Base-by-base conservation (phyloP, 2,888 invertebrate genomes). In the Trilocha varians region DNA sequence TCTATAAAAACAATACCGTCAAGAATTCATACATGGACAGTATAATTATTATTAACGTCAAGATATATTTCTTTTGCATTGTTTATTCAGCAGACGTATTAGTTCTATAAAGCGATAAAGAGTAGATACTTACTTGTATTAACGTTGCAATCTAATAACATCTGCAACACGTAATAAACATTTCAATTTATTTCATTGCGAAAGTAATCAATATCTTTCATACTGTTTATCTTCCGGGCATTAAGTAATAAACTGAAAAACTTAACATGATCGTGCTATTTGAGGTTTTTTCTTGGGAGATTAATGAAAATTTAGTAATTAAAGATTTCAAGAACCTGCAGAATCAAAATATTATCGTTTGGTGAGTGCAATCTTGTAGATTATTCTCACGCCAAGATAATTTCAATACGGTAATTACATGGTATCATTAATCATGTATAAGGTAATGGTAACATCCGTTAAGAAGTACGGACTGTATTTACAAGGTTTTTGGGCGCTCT, bases 381-480 rank as follows among this genome's bases (percentile, higher is more conserved):
- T 43, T 34, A 55, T 67, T 71, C 70, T 64, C 69, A 70, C 70
- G 68, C 55, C 54, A 44, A 44, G 48, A 47, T 52, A 57, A 56
- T 56, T 55, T 57, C 48, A 50, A 49, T 50, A 48, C 51, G 55
- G 49, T 65, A 68, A 68, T 70, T 63, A 59, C 54, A 42, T 41
- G 44, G 46, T 45, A 48, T 57, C 65, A 70, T 70, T 63, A 70
- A 70, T 70, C 71, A 69, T 50, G 48, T 16, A 52, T 47, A 52
- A 51, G 47, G 47, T 46, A 46, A 66, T 62, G 59, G 55, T 51
- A 55, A 58, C 54, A 66, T 70, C 65, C 65, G 62, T 49, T 50
- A 25, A 25, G 25, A 3, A 25, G 25, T 25, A 25, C 25, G 8
- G 25, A 25, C 6, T 25, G 5, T 25, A 11, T 25, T 6, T 25